These are phyloP conservation scores for Calameuta pallipes DNA, from an alignment of 2,888 invertebrate species.

Conservation along the genomic window DNA sequence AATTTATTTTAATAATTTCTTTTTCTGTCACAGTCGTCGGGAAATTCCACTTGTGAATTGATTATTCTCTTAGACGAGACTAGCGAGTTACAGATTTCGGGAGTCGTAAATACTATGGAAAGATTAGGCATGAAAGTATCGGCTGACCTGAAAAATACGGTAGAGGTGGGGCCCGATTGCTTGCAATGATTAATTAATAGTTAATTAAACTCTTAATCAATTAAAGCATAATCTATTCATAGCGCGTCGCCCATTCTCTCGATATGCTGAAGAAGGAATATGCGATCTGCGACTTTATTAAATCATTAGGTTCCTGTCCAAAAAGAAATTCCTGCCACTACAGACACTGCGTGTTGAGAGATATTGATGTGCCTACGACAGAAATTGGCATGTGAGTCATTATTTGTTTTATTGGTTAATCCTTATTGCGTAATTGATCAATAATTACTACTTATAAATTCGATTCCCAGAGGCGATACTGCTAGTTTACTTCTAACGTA, in stretches of 20 bases:
- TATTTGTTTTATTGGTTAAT: conserved; percentile 11
- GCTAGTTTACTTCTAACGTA: conserved; percentile 45
- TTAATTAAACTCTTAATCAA: conserved; percentile 29
- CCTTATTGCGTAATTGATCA: neutral
- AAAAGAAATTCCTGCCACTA: conserved; percentile 70
- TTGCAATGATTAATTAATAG: no score
- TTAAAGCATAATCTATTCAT: conserved; percentile 16
- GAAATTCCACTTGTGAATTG: no score
- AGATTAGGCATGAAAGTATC: conserved; percentile 48
- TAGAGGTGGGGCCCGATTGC: no score
- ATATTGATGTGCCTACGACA: conserved; percentile 68
- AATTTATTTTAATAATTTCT: neutral
- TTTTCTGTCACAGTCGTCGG: no score
- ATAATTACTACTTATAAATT: conserved; percentile 4
- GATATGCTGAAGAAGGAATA: conserved; percentile 66
- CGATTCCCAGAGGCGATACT: conserved; percentile 50
- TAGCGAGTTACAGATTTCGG: conserved; percentile 72
- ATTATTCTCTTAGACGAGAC: conserved; percentile 72
- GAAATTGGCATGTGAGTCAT: conserved; percentile 60
- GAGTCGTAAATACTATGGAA: conserved; percentile 72
- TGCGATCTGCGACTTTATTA: conserved; percentile 72
- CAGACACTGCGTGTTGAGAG: conserved; percentile 73
- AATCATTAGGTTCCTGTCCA: conserved; percentile 76
- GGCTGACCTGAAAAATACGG: no score
- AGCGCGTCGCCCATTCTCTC: conserved; percentile 43